Evolutionary conservation across 1,140 invertebrate genomes (phyloP), one percentile per base, ranked within the genome.

Genomic region (Anadara kagoshimensis): DNA sequence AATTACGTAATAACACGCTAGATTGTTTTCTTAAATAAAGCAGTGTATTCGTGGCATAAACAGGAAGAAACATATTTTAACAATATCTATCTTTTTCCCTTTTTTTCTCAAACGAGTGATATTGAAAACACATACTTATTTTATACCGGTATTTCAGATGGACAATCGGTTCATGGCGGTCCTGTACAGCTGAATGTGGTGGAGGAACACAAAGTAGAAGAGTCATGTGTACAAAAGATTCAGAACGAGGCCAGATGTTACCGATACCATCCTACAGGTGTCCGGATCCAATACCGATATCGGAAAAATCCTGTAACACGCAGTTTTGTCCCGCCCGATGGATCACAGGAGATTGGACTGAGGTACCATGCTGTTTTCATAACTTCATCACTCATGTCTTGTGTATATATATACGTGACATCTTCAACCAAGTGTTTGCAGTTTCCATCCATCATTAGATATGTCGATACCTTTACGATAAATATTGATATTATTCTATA

Each of bases 121-220:
- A 26, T n/a, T 16, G 14, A 58, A 24, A 24, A 36, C 12, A 22
- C 1, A 10, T 24, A 24, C 4, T 26, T 26, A 16, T 24, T 61
- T 22, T n/a, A n/a, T n/a, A n/a, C n/a, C n/a, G n/a, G 18, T 22
- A 88, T 90, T 81, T 66, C 89, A 97, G 96, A 85, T 98, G 96
- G 96, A 92, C 94, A 80, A 92, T 93, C 16, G 93, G 93, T 56
- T 93, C 95, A 72, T 98, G 96, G 96, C 94, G 93, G 53, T 87
- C 93, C 91, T 99, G 97, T 86, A 95, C 95, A 2, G 95, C 94
- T 88, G 92, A 93, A 7, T 99, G 97, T 85, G 96, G 96, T 0
- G 95, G 95, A 26, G 97, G 97, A 8, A 89, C 94, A 29, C 96
- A 97, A 88, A 93, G 92, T n/a, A 91, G 97, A 75, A 91, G 92